Evolutionary conservation across 1,140 invertebrate genomes (phyloP).

Genomic region (Propsilocerus akamusi): DNA sequence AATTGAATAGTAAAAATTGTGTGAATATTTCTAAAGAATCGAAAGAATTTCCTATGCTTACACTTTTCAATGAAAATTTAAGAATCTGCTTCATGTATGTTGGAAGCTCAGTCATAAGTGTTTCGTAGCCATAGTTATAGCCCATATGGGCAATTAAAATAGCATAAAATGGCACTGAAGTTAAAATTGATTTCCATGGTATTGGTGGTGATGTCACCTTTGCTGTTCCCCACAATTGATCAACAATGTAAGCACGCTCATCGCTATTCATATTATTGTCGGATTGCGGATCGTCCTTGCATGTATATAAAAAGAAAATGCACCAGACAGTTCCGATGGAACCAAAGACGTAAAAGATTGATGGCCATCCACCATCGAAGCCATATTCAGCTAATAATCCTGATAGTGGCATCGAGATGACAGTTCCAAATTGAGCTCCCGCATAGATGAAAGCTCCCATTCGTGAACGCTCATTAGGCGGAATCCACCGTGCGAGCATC

Average conservation of each 20-base stretch:
- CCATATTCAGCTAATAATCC: constrained; percentile 55
- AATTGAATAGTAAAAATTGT: too few species aligned
- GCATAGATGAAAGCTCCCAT: constrained; percentile 52
- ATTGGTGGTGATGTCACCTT: constrained; percentile 47
- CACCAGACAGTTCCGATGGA: constrained; percentile 69
- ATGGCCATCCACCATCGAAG: constrained; percentile 57
- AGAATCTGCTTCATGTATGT: too few species aligned
- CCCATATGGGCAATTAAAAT: constrained; percentile 69
- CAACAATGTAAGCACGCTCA: constrained; percentile 76
- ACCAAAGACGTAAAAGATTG: constrained; percentile 78
- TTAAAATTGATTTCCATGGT: constrained; percentile 69
- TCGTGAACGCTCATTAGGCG: constrained; percentile 57
- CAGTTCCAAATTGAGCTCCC: constrained; percentile 58
- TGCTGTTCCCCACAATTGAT: constrained; percentile 52
- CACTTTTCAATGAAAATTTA: too few species aligned
- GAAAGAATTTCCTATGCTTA: too few species aligned
- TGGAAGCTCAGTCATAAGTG: constrained; percentile 84
- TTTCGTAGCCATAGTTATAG: constrained; percentile 81
- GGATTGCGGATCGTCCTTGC: constrained; percentile 63
- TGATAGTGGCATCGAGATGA: constrained; percentile 68
- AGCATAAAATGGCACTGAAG: constrained; percentile 68
- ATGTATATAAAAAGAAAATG: constrained; percentile 55
- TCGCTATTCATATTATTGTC: constrained; percentile 62
- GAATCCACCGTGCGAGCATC: constrained; percentile 64
- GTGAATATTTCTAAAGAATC: too few species aligned